Conservation (phyloP, 2,888 invertebrate species). For the Rhyacophila evoluta region DNA sequence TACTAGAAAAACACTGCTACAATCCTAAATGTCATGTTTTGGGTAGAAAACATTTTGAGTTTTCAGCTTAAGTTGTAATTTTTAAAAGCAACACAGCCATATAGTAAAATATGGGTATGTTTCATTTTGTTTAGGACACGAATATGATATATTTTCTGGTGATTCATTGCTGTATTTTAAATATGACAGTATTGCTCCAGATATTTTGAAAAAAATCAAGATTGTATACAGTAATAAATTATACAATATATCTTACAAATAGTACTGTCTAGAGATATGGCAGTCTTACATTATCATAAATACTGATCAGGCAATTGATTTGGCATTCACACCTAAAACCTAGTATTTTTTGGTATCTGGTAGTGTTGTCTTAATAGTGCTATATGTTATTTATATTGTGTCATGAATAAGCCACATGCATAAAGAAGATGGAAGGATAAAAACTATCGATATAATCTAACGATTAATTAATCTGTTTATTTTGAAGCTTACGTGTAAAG, state of each 20-base stretch:
- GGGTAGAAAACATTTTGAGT: background rate
- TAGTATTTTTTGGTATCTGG: background rate
- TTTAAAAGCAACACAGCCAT: background rate
- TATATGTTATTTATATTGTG: no score
- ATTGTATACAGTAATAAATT: background rate
- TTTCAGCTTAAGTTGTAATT: background rate
- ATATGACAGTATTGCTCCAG: background rate
- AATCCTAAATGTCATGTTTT: background rate
- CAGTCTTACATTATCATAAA: background rate
- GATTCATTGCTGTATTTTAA: background rate
- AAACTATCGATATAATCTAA: no score
- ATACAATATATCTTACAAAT: background rate
- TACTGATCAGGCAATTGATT: background rate
- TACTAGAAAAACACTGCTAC: background rate
- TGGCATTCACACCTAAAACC: background rate
- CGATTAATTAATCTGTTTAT: no score
- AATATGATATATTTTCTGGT: background rate
- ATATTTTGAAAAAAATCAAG: background rate
- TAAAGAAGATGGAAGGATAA: no score
- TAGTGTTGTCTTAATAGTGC: background rate
- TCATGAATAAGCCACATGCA: no score
- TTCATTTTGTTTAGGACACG: background rate
- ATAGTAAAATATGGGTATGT: background rate
- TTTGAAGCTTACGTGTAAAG: no score
- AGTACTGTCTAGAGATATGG: background rate